Conservation (phyloP, 2,113 vertebrate species). For the Columba janthina region DNA sequence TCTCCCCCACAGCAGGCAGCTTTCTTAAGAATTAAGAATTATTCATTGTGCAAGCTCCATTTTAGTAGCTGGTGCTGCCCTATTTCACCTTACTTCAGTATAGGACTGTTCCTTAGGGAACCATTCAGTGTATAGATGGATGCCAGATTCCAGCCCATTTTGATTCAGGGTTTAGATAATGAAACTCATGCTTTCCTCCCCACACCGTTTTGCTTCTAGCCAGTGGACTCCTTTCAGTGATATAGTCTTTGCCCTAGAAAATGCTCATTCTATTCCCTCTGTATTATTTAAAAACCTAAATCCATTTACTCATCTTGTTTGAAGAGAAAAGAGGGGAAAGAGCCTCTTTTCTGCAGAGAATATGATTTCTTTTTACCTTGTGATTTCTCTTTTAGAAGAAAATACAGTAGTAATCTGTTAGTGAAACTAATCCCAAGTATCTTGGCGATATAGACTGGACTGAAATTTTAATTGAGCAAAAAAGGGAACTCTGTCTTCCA, state of each 20-base stretch:
- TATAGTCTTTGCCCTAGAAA: neutral
- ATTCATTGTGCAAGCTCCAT: neutral
- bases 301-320: neutral
- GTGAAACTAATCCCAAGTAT: neutral
- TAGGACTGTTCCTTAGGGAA: neutral
- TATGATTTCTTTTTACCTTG: neutral
- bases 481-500: neutral
- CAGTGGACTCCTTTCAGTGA: neutral
- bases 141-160: neutral
- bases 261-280: neutral
- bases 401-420: neutral
- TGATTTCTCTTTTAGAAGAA: neutral
- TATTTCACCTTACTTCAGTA: neutral
- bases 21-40: neutral
- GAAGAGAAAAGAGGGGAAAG: neutral
- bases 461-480: neutral
- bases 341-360: neutral
- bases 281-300: neutral
- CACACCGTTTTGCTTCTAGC: neutral
- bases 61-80: neutral
- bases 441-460: neutral
- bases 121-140: neutral
- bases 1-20: neutral
- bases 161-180: neutral
- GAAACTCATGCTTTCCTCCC: neutral